A percentile compares a stretch with the other conserved stretches of the same genome.
Evolutionary conservation across 2,113 vertebrate genomes (phyloP).

Genomic region (Prinia subflava): DNA sequence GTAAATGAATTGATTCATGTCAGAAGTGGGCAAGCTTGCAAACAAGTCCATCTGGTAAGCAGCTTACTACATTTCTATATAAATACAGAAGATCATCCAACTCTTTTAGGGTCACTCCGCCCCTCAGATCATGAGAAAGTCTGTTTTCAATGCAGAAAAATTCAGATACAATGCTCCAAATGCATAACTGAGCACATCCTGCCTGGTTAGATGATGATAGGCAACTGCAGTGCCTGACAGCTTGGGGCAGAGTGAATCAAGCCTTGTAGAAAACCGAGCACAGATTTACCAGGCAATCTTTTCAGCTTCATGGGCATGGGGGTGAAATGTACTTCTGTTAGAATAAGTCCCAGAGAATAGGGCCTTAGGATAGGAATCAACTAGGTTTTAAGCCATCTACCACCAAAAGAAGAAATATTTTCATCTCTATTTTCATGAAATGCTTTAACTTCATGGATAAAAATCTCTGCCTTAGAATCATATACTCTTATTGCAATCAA

Average conservation of each 20-base stretch:
- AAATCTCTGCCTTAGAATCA: not conserved
- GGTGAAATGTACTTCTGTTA: not conserved
- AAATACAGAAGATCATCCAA: constrained; percentile 52
- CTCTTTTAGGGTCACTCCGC: constrained; percentile 3
- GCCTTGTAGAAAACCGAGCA: not conserved
- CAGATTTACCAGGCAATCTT: not conserved
- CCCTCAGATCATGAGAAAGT: constrained; percentile 39
- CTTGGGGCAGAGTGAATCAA: not conserved
- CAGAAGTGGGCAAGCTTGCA: constrained; percentile 54
- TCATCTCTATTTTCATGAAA: not conserved
- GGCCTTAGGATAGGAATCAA: not conserved
- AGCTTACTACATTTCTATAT: constrained; percentile 46
- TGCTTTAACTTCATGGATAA: not conserved
- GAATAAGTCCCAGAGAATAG: not conserved
- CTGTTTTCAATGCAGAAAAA: constrained; percentile 32
- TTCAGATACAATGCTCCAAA: not conserved
- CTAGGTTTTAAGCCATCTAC: not conserved
- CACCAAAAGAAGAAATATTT: not conserved
- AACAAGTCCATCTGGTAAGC: constrained; percentile 62
- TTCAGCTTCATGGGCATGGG: not conserved
- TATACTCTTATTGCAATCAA: not conserved
- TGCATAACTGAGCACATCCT: not conserved
- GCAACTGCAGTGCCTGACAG: not conserved
- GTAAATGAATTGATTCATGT: constrained; percentile 33
- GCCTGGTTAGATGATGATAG: not conserved